phyloP scores from a whole-genome alignment of 2,113 vertebrate species.

The Scatophagus argus region DNA sequence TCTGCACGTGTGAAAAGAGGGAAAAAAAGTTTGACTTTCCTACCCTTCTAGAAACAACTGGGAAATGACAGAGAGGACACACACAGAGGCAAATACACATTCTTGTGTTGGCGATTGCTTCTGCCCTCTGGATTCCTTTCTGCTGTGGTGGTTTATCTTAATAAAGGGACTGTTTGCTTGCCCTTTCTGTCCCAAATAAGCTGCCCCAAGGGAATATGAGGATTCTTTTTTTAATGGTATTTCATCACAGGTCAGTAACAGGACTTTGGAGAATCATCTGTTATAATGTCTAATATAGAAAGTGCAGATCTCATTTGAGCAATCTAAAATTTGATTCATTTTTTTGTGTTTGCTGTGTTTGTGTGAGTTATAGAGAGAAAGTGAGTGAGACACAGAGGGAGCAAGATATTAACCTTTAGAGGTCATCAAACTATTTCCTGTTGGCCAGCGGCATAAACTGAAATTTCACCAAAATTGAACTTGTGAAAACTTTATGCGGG shows the following conservation, averaged over 20 bases:
- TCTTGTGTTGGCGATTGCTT: conserved; percentile 34
- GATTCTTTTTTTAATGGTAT: conserved; percentile 14
- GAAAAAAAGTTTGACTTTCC: background rate
- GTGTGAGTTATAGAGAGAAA: background rate
- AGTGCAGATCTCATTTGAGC: conserved; percentile 7
- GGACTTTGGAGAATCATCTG: conserved; percentile 33
- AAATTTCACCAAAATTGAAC: background rate
- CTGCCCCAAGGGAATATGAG: conserved; percentile 12
- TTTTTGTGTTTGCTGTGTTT: background rate
- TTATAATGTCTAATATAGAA: conserved; percentile 34
- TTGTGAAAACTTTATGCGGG: background rate
- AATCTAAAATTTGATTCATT: conserved; percentile 35
- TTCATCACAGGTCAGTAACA: conserved; percentile 37
- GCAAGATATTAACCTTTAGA: background rate
- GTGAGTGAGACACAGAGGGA: background rate
- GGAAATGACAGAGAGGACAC: background rate
- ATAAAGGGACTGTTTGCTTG: conserved; percentile 55
- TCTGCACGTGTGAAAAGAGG: background rate
- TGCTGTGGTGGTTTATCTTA: conserved; percentile 43
- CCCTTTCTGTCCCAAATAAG: conserved; percentile 43
- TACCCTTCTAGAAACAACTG: background rate
- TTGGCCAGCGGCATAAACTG: background rate
- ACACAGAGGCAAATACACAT: conserved; percentile 4
- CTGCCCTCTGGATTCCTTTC: conserved; percentile 34
- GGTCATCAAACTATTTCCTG: conserved; percentile 2